A percentile compares a stretch with the other conserved stretches of the same genome.
Evolutionary conservation across 2,797 vertebrate species (phyloP).

Genomic region (Trichosurus vulpecula): DNA sequence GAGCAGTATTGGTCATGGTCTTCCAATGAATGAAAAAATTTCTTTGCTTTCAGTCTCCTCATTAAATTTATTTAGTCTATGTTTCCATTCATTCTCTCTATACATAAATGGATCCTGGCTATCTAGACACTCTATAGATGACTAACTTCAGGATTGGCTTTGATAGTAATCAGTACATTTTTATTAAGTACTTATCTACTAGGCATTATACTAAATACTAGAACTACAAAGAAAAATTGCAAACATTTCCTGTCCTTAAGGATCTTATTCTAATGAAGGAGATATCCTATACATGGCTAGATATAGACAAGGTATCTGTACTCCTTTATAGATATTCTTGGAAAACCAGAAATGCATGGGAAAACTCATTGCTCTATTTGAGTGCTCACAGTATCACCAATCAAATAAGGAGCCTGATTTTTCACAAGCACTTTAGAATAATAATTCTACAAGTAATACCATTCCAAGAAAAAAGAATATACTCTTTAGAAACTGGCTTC

Average conservation of each 20-base stretch:
- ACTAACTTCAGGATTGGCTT: background rate
- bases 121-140: background rate
- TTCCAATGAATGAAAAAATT: background rate
- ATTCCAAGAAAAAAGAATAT: background rate
- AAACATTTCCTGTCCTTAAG: background rate
- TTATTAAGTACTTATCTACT: background rate
- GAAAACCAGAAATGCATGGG: background rate
- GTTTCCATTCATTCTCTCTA: background rate
- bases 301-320: background rate
- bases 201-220: background rate
- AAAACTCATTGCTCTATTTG: background rate
- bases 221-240: background rate
- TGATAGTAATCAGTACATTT: background rate
- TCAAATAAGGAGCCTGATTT: background rate
- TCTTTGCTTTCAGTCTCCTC: background rate
- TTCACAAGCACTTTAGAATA: background rate
- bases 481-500: background rate
- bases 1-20: background rate
- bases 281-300: background rate
- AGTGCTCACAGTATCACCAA: background rate
- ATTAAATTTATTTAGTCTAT: background rate
- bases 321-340: background rate
- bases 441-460: background rate
- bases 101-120: background rate
- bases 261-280: background rate